Conservation (phyloP, 2,888 invertebrate genomes). For the Teleiodes luculella region DNA sequence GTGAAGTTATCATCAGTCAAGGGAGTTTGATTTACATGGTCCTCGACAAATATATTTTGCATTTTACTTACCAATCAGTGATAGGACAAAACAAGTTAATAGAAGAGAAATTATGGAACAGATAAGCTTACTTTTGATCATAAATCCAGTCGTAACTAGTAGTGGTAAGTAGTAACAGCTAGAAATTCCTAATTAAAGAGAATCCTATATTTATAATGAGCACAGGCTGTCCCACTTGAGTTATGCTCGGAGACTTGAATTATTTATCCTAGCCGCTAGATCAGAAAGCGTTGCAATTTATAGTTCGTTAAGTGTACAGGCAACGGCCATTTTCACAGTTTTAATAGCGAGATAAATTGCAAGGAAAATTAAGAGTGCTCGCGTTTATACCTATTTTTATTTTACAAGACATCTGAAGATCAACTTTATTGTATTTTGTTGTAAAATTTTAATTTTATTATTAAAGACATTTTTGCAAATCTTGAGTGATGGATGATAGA, state of each 20-base stretch:
- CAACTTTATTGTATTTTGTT: too few relatives aligned
- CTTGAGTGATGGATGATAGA: too few relatives aligned
- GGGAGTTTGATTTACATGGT: too few relatives aligned
- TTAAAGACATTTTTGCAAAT: too few relatives aligned
- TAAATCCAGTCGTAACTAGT: neutral
- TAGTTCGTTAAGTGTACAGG: conserved; percentile 8
- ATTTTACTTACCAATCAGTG: neutral
- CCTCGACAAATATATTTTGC: too few relatives aligned
- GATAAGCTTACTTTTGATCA: neutral
- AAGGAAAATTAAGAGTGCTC: too few relatives aligned
- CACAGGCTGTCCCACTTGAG: neutral
- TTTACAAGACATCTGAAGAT: too few relatives aligned
- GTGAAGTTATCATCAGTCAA: too few relatives aligned
- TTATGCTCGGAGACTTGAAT: conserved; percentile 12
- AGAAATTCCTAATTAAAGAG: conserved; percentile 31
- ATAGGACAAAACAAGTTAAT: neutral
- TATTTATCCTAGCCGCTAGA: conserved; percentile 45
- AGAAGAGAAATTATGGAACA: neutral
- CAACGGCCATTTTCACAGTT: neutral
- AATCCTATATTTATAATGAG: conserved; percentile 18
- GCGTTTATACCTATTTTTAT: too few relatives aligned
- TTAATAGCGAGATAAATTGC: neutral
- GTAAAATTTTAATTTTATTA: too few relatives aligned
- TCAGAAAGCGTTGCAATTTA: conserved; percentile 55
- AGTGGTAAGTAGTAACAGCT: neutral